Base-by-base conservation (phyloP, 2,113 vertebrate genomes). In the Microtus pennsylvanicus region DNA sequence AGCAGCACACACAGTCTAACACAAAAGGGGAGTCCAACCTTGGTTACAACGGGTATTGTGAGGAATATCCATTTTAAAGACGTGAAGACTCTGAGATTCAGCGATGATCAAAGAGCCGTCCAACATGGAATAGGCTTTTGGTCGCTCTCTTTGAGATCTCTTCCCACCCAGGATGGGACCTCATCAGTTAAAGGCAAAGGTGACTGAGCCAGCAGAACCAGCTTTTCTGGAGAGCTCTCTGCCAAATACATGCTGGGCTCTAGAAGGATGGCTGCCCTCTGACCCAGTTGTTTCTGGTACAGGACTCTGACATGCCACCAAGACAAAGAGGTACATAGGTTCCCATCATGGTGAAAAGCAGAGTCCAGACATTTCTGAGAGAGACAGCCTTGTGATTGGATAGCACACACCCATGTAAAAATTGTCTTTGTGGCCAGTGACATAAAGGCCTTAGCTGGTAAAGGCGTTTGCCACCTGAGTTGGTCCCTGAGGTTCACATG, bases 181-280 rank as follows among this genome's bases (percentile, higher is more conserved):
- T 86, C n/a, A 78, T 78, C 87, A 87, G 63, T 28, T 7, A 93
- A 95, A 96, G 42, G 45, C 83, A 92, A 80, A 94, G 76, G 92
- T 93, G 75, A 45, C 70, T 24, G 38, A 95, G 75, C 42, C 42
- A 67, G 82, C 63, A 96, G 92, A 90, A 93, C 90, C 85, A 95
- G 95, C 94, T 35, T 95, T 96, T 69, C 96, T 87, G 38, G 45
- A 45, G n/a, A 72, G 52, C 45, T 81, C 85, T 88, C 78, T 92
- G 96, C 96, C 96, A 94, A 86, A 88, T 47, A 65, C 2, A 42
- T 52, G 78, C 87, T 92, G 90, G 91, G 69, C 80, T 83, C 90
- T 76, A 47, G 67, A 75, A 88, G 33, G 11, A 1, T 33, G 24
- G 35, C 65, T 65, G 92, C 28, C 65, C 50, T 97, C 76, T 92